Base-by-base conservation (phyloP, 2,888 invertebrate species). In the Arctia plantaginis region DNA sequence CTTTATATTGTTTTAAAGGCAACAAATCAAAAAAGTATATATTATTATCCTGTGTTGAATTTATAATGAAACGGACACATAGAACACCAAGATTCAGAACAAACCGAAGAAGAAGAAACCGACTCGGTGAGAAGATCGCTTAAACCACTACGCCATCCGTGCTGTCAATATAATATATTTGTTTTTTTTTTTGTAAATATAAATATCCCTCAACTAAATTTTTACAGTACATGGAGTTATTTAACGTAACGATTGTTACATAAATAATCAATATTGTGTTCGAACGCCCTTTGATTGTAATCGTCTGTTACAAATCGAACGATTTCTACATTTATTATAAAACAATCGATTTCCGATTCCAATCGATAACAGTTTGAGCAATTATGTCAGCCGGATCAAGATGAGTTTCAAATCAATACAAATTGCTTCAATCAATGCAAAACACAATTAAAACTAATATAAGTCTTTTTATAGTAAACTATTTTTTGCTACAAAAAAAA, bases 271-370 rank as follows among this genome's bases (percentile, higher is more conserved):
- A 69, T 69, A 35, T 39, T 59, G 18, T 62, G 62, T 69, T 82
- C 79, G 83, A 79, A 68, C 76, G 80, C 81, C 83, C 81, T 81
- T 77, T 80, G 79, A 87, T 79, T 74, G 75, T 77, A 77, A 65
- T 73, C 55, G 81, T 79, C 66, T 81, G 78, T 85, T 82, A 75
- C 85, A 83, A 82, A 78, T 76, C 78, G 69, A 80, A 51, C 72
- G 72, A 86, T 88, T 87, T 87, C 87, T 77, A 81, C 83, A 84
- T 82, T 81, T 77, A 84, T 90, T 89, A 87, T 82, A 86, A 87
- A 88, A 89, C 86, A 85, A 87, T 86, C 85, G 85, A 86, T 86
- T 86, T 84, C 80, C 84, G 82, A 88, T 86, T 83, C 79, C 83
- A 81, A 88, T 85, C 81, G 74, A 85, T 78, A 83, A 85, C 78